Evolutionary conservation across 2,888 invertebrate genomes (phyloP).

Genomic region (Junonia oenone): DNA sequence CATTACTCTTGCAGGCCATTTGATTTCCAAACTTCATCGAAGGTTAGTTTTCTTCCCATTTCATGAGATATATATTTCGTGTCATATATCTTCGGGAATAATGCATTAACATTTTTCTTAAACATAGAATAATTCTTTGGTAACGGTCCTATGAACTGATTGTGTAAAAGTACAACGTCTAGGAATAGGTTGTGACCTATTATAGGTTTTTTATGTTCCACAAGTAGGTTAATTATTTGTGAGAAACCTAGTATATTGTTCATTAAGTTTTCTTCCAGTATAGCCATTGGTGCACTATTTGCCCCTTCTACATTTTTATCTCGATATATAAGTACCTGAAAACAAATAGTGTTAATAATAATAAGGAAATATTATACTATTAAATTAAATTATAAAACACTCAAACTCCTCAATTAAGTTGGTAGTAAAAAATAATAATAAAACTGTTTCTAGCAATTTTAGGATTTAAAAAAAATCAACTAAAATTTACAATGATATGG

Average conservation of each 20-base stretch:
- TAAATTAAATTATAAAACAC: not conserved
- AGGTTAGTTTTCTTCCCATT: constrained; percentile 61
- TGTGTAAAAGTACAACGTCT: constrained; percentile 84
- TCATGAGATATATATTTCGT: constrained; percentile 85
- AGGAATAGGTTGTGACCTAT: constrained; percentile 87
- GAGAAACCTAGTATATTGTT: constrained; percentile 82
- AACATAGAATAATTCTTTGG: constrained; percentile 83
- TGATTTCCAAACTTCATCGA: constrained; percentile 70
- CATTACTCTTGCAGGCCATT: constrained; percentile 72
- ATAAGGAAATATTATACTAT: not conserved
- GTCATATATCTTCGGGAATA: constrained; percentile 86
- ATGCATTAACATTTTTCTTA: constrained; percentile 78
- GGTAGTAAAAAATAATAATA: no score
- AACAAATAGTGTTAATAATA: constrained; percentile 27
- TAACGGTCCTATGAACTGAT: constrained; percentile 84
- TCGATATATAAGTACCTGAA: constrained; percentile 65
- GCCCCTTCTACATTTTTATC: constrained; percentile 62
- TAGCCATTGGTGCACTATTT: constrained; percentile 47
- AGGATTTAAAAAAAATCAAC: no score
- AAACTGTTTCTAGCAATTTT: no score
- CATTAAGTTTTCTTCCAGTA: constrained; percentile 72
- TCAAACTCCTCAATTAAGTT: no score
- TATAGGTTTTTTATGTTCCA: constrained; percentile 82
- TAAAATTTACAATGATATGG: no score
- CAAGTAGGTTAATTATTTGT: constrained; percentile 81